Evolutionary conservation across 2,888 invertebrate species (phyloP), one percentile per base, ranked within the genome.

Genomic region (Chaitophorus viminalis): DNA sequence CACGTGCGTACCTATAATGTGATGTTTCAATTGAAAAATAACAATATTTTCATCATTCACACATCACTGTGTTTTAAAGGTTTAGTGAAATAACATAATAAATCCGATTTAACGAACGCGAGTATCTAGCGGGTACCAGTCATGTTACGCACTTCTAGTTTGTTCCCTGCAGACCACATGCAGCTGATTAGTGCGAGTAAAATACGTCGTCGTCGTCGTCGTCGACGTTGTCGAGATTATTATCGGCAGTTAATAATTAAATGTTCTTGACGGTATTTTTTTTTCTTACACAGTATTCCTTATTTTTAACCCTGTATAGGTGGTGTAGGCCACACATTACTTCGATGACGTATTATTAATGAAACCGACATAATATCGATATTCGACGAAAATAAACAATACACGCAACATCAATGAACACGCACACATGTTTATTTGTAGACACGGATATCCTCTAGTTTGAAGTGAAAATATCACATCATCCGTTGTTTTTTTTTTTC

Each of bases 21-120:
- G 83, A 83, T 83, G 25, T 85, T 76, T 76, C 60, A 25, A 75
- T 68, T n/a, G 46, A 68, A 3, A 31, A 83, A 60, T 36, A 36
- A 74, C 65, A 76, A 17, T 46, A 31, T 76, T 65, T 84, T 76
- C 25, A 65, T 33, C 33, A 18, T 68, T 76, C 65, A 9, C 25
- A 33, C 29, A 18, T 9, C 11, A 6, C 9, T 14, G 25, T 60
- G 33, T 39, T 65, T 60, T 68, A 31, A 76, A 65, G 65, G 9
- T 65, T 29, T 46, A 9, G 29, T 25, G 31, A 31, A 68, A 46
- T 60, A 78, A 68, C 9, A 29, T 60, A 6, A 52, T 52, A 29
- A 29, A 52, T 52, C 52, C 46, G 9, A 29, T 52, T 76, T 29
- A 31, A 70, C 70, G 17, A 70, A 70, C 3, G 29, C 17, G 60